Conservation (phyloP, 2,888 invertebrate genomes). For the Neuroscelio doddi region DNA sequence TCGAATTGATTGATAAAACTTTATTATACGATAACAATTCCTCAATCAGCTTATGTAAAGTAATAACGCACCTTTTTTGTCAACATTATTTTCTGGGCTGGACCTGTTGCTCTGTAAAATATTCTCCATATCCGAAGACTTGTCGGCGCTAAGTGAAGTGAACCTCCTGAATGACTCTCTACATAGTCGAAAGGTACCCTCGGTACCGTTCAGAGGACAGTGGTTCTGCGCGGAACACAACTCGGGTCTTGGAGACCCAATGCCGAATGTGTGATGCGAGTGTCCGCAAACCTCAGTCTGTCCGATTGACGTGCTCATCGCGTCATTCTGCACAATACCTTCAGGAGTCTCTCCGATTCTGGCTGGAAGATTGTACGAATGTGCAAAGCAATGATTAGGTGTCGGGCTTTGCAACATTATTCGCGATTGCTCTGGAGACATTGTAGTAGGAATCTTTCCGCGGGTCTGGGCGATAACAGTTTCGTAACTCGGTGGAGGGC, state of each 20-base stretch:
- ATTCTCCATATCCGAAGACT: slow-evolving; percentile 46
- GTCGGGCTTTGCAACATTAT: slow-evolving; percentile 47
- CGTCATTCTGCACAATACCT: slow-evolving; percentile 39
- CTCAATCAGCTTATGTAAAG: not conserved
- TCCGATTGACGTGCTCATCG: slow-evolving; percentile 44
- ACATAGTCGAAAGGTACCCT: slow-evolving; percentile 39
- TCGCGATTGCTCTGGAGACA: slow-evolving; percentile 59
- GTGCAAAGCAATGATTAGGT: slow-evolving; percentile 56
- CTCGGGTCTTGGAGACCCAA: slow-evolving; percentile 20
- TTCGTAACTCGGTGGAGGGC: slow-evolving; percentile 73
- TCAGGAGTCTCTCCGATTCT: slow-evolving; percentile 41
- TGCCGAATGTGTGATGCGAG: slow-evolving; percentile 36
- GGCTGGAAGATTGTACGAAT: slow-evolving; percentile 52
- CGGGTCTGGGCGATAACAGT: slow-evolving; percentile 70
- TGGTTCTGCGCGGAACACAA: slow-evolving; percentile 39
- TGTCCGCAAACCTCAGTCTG: slow-evolving; percentile 41
- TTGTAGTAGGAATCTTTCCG: slow-evolving; percentile 60
- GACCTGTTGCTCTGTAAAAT: slow-evolving; percentile 16
- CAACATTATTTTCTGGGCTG: slow-evolving; percentile 20
- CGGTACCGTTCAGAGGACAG: slow-evolving; percentile 43
- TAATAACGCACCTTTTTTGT: not conserved
- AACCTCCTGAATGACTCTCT: slow-evolving; percentile 39
- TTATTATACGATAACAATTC: too few relatives aligned
- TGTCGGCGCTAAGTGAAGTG: slow-evolving; percentile 38
- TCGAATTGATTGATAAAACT: too few relatives aligned